These are phyloP conservation scores for Crambe crambe DNA, from an alignment of 37 sponge, comb jelly and placozoan species.

Conservation along the genomic window DNA sequence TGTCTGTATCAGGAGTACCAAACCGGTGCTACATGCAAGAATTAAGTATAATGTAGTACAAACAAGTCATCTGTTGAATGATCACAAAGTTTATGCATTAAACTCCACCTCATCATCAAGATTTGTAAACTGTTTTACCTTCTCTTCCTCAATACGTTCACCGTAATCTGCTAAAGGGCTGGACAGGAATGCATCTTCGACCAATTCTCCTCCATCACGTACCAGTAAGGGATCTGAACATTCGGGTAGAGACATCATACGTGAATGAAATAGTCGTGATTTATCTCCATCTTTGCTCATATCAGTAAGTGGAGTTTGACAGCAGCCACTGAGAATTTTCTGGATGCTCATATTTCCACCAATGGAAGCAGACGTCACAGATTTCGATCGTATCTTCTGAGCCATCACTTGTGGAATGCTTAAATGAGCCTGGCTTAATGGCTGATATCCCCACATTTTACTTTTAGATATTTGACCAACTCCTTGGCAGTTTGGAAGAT, in stretches of 20 bases:
- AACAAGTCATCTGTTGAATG: too few relatives aligned
- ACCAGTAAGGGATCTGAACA: background rate
- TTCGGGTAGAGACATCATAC: slow-evolving; percentile 15
- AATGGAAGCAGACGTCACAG: background rate
- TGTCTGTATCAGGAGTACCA: slow-evolving; percentile 22
- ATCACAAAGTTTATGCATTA: background rate
- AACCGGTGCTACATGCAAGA: background rate
- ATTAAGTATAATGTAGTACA: too few relatives aligned
- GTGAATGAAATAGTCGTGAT: background rate
- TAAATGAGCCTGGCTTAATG: background rate
- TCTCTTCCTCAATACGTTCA: background rate
- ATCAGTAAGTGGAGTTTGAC: background rate
- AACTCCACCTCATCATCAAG: background rate
- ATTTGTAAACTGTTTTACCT: background rate
- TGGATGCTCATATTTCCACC: background rate
- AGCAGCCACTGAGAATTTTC: background rate
- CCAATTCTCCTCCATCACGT: slow-evolving; percentile 5
- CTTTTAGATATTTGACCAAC: background rate
- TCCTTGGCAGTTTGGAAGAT: background rate
- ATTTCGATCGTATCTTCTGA: slow-evolving; percentile 1
- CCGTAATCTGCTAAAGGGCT: background rate
- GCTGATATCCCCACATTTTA: slow-evolving; percentile 10
- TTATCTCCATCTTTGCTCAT: slow-evolving; percentile 2
- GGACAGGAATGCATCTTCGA: slow-evolving; percentile 50
- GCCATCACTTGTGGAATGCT: background rate